phyloP scores from a whole-genome alignment of 2,888 invertebrate species.

The Scaptomyza flava region DNA sequence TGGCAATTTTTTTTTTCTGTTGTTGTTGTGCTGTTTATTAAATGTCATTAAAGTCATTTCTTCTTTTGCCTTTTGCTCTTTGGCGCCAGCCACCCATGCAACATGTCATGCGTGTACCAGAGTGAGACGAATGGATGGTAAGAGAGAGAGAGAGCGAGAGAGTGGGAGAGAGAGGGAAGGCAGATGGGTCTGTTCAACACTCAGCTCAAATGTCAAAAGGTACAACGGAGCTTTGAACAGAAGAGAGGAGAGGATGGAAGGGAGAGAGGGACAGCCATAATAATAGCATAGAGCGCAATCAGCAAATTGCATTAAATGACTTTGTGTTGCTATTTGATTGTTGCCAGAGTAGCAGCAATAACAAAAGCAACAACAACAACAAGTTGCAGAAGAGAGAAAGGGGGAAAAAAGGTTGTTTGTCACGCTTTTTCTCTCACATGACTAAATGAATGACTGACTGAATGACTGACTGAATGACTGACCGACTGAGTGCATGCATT shows the following conservation, averaged over 20 bases:
- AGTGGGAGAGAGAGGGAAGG: background rate
- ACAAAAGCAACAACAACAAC: background rate
- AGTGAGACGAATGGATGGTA: conserved; percentile 7
- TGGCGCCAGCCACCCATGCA: conserved; percentile 52
- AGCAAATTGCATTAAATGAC: conserved; percentile 77
- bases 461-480: background rate
- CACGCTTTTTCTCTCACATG: conserved; percentile 46
- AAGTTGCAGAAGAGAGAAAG: background rate
- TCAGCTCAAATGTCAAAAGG: conserved; percentile 71
- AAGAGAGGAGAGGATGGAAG: background rate
- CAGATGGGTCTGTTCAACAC: conserved; percentile 41
- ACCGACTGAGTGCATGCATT: background rate
- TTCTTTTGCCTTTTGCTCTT: conserved; percentile 35
- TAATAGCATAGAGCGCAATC: conserved; percentile 62
- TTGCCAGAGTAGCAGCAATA: conserved; percentile 26
- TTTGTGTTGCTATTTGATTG: conserved; percentile 62
- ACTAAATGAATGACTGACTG: conserved; percentile 20
- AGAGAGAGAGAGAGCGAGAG: background rate
- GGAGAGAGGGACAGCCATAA: conserved; percentile 33
- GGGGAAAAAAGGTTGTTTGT: conserved; percentile 27
- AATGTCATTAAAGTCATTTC: conserved; percentile 69
- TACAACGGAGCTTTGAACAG: conserved; percentile 30
- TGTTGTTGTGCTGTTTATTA: conserved; percentile 57
- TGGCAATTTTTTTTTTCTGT: conserved; percentile 21
- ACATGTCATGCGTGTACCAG: conserved; percentile 7